phyloP scores from a whole-genome alignment of 2,113 vertebrate genomes.

The Propithecus coquereli region DNA sequence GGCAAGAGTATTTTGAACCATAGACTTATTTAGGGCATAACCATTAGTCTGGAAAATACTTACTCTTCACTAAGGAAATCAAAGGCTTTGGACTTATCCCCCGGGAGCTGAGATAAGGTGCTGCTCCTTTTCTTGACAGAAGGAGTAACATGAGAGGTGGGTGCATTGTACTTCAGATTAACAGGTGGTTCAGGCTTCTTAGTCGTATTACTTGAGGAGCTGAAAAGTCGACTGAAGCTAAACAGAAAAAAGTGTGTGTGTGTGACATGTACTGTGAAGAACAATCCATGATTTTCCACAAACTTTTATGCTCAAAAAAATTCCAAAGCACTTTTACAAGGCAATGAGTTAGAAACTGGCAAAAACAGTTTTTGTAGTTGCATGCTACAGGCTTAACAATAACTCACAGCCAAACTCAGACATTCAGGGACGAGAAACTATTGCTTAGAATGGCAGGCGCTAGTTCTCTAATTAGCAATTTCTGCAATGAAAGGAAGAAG shows the following conservation, averaged over 20 bases:
- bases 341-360: conserved; percentile 28
- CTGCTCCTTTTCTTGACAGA: conserved; percentile 97
- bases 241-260: conserved; percentile 49
- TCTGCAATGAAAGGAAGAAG: conserved; percentile 26
- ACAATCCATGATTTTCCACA: not conserved
- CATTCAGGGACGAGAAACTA: conserved; percentile 3
- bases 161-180: conserved; percentile 97
- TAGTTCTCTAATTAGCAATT: not conserved
- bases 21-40: not conserved
- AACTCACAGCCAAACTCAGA: conserved; percentile 41
- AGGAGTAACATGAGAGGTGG: conserved; percentile 95
- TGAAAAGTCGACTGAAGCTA: conserved; percentile 99
- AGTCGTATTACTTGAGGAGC: conserved; percentile 90
- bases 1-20: not conserved
- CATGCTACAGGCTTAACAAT: conserved; percentile 55
- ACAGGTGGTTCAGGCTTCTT: conserved; percentile 96
- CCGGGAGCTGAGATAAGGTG: conserved; percentile 94
- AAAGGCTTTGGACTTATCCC: conserved; percentile 98
- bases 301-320: conserved; percentile 19
- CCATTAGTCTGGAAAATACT: conserved; percentile 70
- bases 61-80: conserved; percentile 99
- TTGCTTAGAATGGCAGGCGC: not conserved
- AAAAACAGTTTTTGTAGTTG: conserved; percentile 25
- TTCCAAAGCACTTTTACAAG: conserved; percentile 37
- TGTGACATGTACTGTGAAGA: not conserved